A percentile compares a stretch with the other conserved stretches of the same genome.
Conservation (phyloP, 2,888 invertebrate genomes). For the Charanyca ferruginea region DNA sequence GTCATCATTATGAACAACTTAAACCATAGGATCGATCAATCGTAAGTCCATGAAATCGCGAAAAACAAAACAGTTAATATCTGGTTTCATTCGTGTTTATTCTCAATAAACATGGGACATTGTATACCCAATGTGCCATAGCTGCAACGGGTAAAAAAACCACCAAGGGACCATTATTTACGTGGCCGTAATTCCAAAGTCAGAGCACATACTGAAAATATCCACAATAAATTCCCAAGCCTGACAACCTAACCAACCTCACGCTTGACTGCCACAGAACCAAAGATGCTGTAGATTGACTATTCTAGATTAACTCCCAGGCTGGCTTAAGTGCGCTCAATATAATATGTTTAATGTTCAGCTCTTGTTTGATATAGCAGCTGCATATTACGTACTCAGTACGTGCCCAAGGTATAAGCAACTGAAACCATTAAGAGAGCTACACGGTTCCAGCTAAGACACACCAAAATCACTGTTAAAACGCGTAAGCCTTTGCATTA, state of each 20-base stretch:
- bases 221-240: background rate
- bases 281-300: constrained; percentile 1
- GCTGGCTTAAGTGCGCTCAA: constrained; percentile 3
- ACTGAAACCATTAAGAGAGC: constrained; percentile 20
- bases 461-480: constrained; percentile 17
- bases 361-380: constrained; percentile 26
- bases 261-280: background rate
- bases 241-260: background rate
- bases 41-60: no score
- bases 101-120: background rate
- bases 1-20: no score
- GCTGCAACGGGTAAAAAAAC: constrained; percentile 13
- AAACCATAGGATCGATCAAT: no score
- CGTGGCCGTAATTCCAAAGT: background rate
- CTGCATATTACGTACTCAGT: constrained; percentile 35
- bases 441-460: constrained; percentile 26
- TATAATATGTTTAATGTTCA: constrained; percentile 26
- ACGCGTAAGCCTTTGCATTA: constrained; percentile 17
- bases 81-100: background rate
- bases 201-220: constrained; percentile 5
- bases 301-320: constrained; percentile 22
- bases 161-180: constrained; percentile 3
- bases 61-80: no score
- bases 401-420: constrained; percentile 26
- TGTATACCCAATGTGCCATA: background rate